Base-by-base conservation (phyloP, 2,888 invertebrate genomes). In the Drosophila neonasuta region DNA sequence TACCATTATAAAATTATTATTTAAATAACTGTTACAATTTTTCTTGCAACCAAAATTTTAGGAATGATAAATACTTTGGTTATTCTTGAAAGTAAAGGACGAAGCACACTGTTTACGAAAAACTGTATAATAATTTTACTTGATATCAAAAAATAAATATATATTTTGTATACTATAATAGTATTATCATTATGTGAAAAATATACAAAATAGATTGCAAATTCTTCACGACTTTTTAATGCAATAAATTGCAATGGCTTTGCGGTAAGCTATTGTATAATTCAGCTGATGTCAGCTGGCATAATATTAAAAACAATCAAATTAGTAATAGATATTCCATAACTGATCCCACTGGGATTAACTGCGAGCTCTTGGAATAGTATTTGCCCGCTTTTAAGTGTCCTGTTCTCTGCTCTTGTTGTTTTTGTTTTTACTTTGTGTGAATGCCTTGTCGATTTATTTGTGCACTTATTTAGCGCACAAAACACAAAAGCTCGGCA, bases 381-480 rank as follows among this genome's bases (percentile, higher is more conserved):
- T 29, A 32, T 46, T 52, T 41, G 24, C 6, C n/a, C 51, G 49
- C 17, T 58, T 46, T 58, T 48, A 54, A 65, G 49, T 68, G 69
- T 74, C 48, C 58, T 32, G 30, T 66, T 64, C 63, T 41, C 51
- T 36, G 6, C 15, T 44, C 24, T 52, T 56, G 50, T 51, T 57
- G 45, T 36, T 46, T 36, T 51, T 49, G 57, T n/a, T 20, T 24
- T 24, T 24, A 13, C 11, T 55, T 30, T 36, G 36, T 54, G 44
- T 41, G 68, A 62, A 64, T 71, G 67, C 79, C 68, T 78, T 68
- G 81, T 61, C 81, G 81, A 81, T 81, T 86, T 86, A 81, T 86
- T 81, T 86, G 76, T 62, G 68, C 80, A 80, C 86, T 81, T 79
- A 83, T 81, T 83, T 80, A 85, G 85, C 86, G 85, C 86, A 44